Conservation (phyloP, 2,888 invertebrate species). For the Masnerella sp. region DNA sequence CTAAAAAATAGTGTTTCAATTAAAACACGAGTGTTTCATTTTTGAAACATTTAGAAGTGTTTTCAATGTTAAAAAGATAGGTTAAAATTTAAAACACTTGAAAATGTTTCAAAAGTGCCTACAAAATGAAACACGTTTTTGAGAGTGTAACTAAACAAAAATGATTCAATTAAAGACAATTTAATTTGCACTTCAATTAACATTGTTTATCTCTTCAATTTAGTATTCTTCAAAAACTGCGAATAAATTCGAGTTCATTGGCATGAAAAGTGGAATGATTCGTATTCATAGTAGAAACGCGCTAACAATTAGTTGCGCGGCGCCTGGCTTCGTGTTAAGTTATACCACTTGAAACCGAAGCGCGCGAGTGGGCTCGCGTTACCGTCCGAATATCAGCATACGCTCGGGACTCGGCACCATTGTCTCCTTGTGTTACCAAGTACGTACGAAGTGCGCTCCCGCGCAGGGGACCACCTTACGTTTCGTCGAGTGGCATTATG, state of each 20-base stretch:
- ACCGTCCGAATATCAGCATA: slow-evolving; percentile 61
- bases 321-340: slow-evolving; percentile 65
- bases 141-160: no score
- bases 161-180: no score
- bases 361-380: slow-evolving; percentile 69
- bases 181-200: no score
- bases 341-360: slow-evolving; percentile 71
- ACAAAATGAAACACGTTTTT: no score
- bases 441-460: slow-evolving; percentile 62
- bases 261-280: slow-evolving; percentile 37
- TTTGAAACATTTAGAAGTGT: no score
- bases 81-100: no score
- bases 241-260: slow-evolving; percentile 7
- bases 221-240: background rate
- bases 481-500: slow-evolving; percentile 54
- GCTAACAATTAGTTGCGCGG: slow-evolving; percentile 64
- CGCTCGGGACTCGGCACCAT: slow-evolving; percentile 63
- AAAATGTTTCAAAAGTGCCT: no score
- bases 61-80: no score
- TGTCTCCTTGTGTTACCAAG: slow-evolving; percentile 74
- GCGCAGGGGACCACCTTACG: slow-evolving; percentile 56
- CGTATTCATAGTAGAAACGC: slow-evolving; percentile 19
- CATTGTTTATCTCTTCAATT: no score
- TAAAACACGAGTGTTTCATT: no score
- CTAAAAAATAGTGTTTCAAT: no score